Conservation (phyloP, 2,113 vertebrate species). For the Loxodonta africana region DNA sequence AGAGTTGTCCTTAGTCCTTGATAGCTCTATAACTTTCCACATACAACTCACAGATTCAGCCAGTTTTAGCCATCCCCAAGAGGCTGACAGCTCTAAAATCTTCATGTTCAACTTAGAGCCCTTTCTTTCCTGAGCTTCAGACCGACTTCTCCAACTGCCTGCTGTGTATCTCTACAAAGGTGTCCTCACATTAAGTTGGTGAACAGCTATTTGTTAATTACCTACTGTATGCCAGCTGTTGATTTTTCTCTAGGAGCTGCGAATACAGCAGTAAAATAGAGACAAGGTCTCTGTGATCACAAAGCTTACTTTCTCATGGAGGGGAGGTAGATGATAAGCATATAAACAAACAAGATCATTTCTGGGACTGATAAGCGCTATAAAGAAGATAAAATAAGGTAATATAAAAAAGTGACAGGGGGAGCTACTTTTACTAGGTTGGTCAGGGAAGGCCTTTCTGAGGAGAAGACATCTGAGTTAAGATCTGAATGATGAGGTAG, state of each 20-base stretch:
- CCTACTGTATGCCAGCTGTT: neutral
- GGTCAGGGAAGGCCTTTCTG: neutral
- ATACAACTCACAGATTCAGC: neutral
- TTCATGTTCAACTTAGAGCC: neutral
- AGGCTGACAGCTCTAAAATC: constrained; percentile 3
- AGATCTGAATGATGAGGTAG: neutral
- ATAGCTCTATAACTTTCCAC: neutral
- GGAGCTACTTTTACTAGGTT: neutral
- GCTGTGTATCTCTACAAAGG: neutral
- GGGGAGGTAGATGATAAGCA: neutral
- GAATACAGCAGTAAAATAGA: neutral
- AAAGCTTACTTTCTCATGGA: neutral
- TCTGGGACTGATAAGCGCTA: neutral
- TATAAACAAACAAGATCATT: neutral
- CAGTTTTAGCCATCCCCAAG: neutral
- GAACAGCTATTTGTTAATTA: neutral
- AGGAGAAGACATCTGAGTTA: neutral
- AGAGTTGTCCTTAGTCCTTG: neutral
- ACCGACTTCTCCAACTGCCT: neutral
- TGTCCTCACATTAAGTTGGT: neutral
- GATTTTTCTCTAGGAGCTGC: neutral
- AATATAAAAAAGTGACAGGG: neutral
- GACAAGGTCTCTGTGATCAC: neutral
- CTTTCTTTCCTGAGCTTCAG: constrained; percentile 22
- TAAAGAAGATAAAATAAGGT: neutral